Percentiles rank a stretch among this genome's conserved stretches.
Evolutionary conservation across 1,140 invertebrate species (phyloP).

Genomic region (Bombus ignitus): DNA sequence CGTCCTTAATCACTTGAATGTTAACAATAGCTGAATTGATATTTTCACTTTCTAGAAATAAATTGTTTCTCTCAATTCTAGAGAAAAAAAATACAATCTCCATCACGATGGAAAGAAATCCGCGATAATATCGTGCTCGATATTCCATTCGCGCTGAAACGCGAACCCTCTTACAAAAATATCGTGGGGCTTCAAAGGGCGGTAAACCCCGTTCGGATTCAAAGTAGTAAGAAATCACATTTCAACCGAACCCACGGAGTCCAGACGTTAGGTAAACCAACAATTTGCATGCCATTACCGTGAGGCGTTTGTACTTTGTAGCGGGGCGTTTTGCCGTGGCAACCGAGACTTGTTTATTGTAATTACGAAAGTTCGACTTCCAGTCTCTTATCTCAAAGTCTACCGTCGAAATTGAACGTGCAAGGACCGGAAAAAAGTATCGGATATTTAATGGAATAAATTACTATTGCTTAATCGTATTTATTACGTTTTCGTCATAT

Average conservation of each 20-base stretch:
- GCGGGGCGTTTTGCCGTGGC: constrained; percentile 48
- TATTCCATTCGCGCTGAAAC: constrained; percentile 39
- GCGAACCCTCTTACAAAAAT: constrained; percentile 52
- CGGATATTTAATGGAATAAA: constrained; percentile 37
- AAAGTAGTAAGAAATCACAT: constrained; percentile 73
- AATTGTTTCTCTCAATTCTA: background rate
- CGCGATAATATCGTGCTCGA: constrained; percentile 49
- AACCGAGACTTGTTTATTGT: constrained; percentile 68
- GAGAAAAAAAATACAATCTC: background rate
- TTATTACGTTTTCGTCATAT: background rate
- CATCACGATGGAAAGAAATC: constrained; percentile 47
- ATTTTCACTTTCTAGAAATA: background rate
- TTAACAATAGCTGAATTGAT: background rate
- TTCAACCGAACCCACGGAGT: constrained; percentile 66
- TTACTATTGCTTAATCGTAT: background rate
- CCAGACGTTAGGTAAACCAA: constrained; percentile 71
- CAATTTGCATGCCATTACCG: constrained; percentile 73
- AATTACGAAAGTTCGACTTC: constrained; percentile 69
- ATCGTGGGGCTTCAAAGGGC: constrained; percentile 64
- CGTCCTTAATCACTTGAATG: background rate
- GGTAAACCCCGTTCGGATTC: constrained; percentile 66
- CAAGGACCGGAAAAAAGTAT: constrained; percentile 22
- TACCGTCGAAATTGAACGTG: constrained; percentile 1
- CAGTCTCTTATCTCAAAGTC: constrained; percentile 36
- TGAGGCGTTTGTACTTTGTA: constrained; percentile 57